Evolutionary conservation across 1,140 invertebrate species (phyloP).

Genomic region (Belonocnema kinseyi): DNA sequence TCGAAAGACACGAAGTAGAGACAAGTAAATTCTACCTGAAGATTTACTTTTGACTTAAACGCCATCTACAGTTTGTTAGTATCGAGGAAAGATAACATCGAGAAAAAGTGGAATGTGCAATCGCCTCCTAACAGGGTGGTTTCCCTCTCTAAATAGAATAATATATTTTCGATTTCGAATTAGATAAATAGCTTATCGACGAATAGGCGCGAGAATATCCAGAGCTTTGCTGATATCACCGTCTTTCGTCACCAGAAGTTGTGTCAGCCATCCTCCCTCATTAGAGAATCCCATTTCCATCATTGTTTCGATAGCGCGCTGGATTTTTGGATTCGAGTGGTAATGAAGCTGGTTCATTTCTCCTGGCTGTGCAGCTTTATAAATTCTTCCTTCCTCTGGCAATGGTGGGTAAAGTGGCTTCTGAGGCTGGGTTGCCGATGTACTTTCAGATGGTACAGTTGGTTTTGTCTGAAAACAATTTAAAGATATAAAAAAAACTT

Average conservation of each 20-base stretch:
- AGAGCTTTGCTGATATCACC: slow-evolving; percentile 84
- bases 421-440: slow-evolving; percentile 13
- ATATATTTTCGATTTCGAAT: slow-evolving; percentile 6
- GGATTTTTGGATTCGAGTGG: slow-evolving; percentile 79
- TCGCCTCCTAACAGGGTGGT: background rate
- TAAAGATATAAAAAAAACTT: slow-evolving; percentile 35
- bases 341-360: slow-evolving; percentile 38
- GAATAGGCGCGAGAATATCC: slow-evolving; percentile 77
- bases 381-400: slow-evolving; percentile 37
- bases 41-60: background rate
- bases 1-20: background rate
- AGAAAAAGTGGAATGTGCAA: background rate
- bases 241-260: slow-evolving; percentile 77
- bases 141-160: background rate
- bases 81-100: background rate
- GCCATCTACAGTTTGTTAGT: background rate
- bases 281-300: slow-evolving; percentile 89
- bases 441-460: slow-evolving; percentile 29
- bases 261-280: slow-evolving; percentile 80
- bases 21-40: slow-evolving; percentile 1
- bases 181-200: slow-evolving; percentile 17
- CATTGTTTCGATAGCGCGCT: slow-evolving; percentile 81
- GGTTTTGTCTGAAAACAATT: slow-evolving; percentile 40
- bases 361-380: too few species aligned
- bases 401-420: slow-evolving; percentile 57